Conservation (phyloP, 2,797 vertebrate genomes). For the Cuculus canorus region DNA sequence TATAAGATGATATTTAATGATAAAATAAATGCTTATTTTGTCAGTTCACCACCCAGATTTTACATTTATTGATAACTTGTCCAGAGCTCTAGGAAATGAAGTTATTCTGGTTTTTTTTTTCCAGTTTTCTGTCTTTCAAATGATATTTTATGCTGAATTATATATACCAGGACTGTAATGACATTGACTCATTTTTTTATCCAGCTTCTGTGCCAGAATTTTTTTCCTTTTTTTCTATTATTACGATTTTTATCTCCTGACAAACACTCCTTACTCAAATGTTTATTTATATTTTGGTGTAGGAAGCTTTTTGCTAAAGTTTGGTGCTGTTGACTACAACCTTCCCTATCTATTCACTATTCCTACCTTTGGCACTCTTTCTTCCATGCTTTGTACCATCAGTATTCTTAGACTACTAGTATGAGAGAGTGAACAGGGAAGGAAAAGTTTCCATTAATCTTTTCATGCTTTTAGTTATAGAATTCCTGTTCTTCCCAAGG, state of each 20-base stretch:
- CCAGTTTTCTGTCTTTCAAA: neutral
- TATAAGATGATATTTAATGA: neutral
- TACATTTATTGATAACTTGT: neutral
- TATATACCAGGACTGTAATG: neutral
- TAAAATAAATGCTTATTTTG: neutral
- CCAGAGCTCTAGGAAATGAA: neutral
- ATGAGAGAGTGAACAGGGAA: neutral
- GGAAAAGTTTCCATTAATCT: neutral
- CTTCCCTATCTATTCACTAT: neutral
- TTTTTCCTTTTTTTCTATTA: neutral
- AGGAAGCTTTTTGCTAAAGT: neutral
- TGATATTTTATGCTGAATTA: neutral
- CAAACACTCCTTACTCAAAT: neutral
- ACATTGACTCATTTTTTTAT: neutral
- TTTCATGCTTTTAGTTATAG: neutral
- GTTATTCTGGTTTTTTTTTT: neutral
- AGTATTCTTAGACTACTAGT: neutral
- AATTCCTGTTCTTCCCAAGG: neutral
- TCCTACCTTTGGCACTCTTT: neutral
- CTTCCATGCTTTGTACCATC: neutral
- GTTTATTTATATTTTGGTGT: neutral
- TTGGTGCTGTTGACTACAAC: neutral
- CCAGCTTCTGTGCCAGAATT: neutral
- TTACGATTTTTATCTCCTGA: neutral
- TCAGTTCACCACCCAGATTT: neutral